Evolutionary conservation across 2,113 vertebrate species (phyloP).

Genomic region (Phoxinus phoxinus): DNA sequence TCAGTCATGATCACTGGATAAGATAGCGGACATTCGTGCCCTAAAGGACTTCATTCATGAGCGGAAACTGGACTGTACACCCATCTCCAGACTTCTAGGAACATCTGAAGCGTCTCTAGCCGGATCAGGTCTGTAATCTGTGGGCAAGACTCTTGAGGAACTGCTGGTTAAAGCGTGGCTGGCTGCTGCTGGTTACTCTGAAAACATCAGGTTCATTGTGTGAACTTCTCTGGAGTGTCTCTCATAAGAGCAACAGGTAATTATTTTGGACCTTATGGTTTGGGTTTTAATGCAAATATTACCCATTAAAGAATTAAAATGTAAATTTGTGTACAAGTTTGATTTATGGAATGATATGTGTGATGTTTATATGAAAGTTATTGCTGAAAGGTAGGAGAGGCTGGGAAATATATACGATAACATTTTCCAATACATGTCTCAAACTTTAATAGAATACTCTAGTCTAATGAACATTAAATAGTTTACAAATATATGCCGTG

Average conservation of each 20-base stretch:
- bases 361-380: not conserved
- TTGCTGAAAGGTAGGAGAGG: not conserved
- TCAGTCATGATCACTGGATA: not conserved
- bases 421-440: not conserved
- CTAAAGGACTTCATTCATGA: not conserved
- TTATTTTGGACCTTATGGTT: not conserved
- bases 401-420: not conserved
- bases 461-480: not conserved
- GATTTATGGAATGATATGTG: not conserved
- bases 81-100: not conserved
- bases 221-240: not conserved
- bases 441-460: not conserved
- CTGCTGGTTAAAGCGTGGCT: not conserved
- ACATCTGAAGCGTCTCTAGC: not conserved
- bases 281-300: not conserved
- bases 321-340: not conserved
- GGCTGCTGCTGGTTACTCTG: not conserved
- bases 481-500: not conserved
- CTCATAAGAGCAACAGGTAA: constrained; percentile 5
- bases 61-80: not conserved
- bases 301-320: not conserved
- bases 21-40: not conserved
- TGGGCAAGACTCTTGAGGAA: not conserved
- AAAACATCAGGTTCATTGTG: not conserved
- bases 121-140: not conserved